Conservation (phyloP, 2,888 invertebrate genomes). For the Drosophila kanekoi region DNA sequence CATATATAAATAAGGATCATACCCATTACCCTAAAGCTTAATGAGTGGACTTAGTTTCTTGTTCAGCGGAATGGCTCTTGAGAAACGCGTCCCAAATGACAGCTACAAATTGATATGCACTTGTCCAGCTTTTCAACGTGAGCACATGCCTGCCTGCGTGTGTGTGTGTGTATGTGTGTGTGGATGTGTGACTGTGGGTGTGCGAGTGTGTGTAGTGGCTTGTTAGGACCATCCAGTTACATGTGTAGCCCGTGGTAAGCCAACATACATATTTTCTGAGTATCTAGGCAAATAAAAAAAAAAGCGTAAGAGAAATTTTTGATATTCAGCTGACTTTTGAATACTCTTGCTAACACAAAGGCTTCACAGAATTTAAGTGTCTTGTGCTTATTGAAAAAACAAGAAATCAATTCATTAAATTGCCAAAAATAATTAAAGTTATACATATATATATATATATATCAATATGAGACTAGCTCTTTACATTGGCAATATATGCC, state of each 20-base stretch:
- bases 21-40: constrained; percentile 10
- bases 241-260: constrained; percentile 26
- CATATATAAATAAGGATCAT: neutral
- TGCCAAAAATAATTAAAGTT: no score
- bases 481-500: no score
- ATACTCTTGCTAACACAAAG: neutral
- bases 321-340: neutral
- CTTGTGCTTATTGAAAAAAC: neutral
- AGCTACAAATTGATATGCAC: constrained; percentile 65
- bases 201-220: constrained; percentile 27
- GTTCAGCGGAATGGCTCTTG: constrained; percentile 22
- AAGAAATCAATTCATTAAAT: no score
- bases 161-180: neutral
- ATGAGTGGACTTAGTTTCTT: constrained; percentile 31
- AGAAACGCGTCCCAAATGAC: constrained; percentile 52
- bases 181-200: constrained; percentile 1
- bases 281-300: neutral
- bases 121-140: constrained; percentile 31
- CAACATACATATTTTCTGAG: constrained; percentile 17
- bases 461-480: no score
- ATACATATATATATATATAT: no score
- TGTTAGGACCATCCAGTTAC: constrained; percentile 37
- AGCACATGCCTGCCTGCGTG: neutral
- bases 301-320: no score
- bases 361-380: no score